Evolutionary conservation across 2,888 invertebrate genomes (phyloP).

Genomic region (Spodoptera picta): DNA sequence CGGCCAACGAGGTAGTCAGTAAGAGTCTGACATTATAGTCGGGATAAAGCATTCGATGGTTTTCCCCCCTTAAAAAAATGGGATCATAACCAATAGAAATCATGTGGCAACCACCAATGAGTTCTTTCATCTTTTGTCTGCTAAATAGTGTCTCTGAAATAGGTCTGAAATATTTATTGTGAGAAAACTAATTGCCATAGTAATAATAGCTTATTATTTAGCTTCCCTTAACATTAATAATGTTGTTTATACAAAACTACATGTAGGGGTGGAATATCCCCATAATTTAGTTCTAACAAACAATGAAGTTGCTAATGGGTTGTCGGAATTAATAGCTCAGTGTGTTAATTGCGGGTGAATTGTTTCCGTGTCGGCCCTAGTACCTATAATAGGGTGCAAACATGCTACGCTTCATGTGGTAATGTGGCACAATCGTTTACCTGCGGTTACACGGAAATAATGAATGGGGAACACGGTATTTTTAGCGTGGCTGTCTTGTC

Average conservation of each 20-base stretch:
- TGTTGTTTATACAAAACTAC: not conserved
- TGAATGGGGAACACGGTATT: slow-evolving; percentile 17
- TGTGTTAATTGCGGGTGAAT: slow-evolving; percentile 56
- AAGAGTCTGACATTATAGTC: too few species aligned
- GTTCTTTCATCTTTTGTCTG: too few species aligned
- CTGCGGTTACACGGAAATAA: slow-evolving; percentile 17
- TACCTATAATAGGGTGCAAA: slow-evolving; percentile 56
- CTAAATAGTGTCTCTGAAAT: too few species aligned
- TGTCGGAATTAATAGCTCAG: slow-evolving; percentile 50
- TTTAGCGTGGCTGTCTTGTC: not conserved
- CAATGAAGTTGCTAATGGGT: slow-evolving; percentile 48
- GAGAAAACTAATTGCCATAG: too few species aligned
- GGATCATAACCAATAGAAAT: too few species aligned
- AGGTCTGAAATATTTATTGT: too few species aligned
- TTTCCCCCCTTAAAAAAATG: too few species aligned
- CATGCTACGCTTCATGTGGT: slow-evolving; percentile 54
- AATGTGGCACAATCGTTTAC: slow-evolving; percentile 35
- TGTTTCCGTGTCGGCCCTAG: slow-evolving; percentile 58
- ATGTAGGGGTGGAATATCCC: not conserved
- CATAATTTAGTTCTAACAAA: slow-evolving; percentile 16
- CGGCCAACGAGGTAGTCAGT: too few species aligned
- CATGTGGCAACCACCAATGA: too few species aligned
- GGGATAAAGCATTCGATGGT: too few species aligned
- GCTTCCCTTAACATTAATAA: too few species aligned
- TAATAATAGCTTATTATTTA: too few species aligned